Percentiles rank a stretch among this genome's conserved stretches.
Conservation (phyloP, 2,888 invertebrate genomes). For the Quadroppia sp. region DNA sequence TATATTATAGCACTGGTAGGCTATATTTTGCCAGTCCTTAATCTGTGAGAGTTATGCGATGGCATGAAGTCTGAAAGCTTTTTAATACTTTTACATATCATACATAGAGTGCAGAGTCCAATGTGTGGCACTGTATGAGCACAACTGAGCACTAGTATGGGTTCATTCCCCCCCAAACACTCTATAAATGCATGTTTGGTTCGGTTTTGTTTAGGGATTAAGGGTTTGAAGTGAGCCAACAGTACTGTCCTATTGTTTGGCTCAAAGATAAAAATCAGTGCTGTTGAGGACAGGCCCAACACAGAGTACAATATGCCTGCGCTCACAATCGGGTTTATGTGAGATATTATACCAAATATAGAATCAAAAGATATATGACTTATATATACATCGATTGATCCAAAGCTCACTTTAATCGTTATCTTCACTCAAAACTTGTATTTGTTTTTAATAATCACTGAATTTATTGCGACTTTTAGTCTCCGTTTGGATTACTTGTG, state of each 20-base stretch:
- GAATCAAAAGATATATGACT: too few relatives aligned
- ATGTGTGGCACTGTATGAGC: neutral
- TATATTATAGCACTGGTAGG: neutral
- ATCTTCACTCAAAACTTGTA: too few relatives aligned
- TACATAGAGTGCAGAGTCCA: neutral
- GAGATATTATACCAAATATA: too few relatives aligned
- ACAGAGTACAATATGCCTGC: neutral
- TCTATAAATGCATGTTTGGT: neutral
- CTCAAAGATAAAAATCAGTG: neutral
- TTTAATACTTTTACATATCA: slow-evolving; percentile 11
- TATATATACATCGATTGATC: too few relatives aligned
- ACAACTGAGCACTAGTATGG: neutral
- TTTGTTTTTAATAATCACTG: too few relatives aligned
- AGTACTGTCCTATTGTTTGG: slow-evolving; percentile 1
- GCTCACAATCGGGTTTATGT: neutral
- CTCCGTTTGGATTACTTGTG: too few relatives aligned
- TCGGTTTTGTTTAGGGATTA: slow-evolving; percentile 12
- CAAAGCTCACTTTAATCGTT: too few relatives aligned
- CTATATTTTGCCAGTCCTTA: neutral
- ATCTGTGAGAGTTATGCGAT: slow-evolving; percentile 6
- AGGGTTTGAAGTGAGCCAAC: neutral
- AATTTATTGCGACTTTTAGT: too few relatives aligned
- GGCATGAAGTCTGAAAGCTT: slow-evolving; percentile 7
- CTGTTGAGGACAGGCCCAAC: slow-evolving; percentile 1
- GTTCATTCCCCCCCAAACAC: neutral